Evolutionary conservation across 2,888 invertebrate species (phyloP).

Genomic region (Plebejus anna): DNA sequence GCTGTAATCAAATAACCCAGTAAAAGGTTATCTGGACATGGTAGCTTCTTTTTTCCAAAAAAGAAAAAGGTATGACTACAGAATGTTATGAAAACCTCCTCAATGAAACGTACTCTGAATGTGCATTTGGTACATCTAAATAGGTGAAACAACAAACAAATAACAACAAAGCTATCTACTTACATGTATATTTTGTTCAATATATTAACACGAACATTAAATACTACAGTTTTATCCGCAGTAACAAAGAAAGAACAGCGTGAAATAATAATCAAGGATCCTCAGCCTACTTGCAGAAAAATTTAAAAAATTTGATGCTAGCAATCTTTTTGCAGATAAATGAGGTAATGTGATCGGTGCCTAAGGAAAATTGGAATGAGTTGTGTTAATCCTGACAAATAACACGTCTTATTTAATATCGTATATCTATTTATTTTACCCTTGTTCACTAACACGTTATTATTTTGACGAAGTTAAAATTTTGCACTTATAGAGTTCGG

Average conservation of each 20-base stretch:
- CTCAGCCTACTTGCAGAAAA: neutral
- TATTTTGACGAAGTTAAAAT: neutral
- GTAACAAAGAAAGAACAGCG: neutral
- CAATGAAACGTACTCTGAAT: conserved; percentile 44
- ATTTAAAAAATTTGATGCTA: neutral
- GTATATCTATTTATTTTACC: conserved; percentile 5
- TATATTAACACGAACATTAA: conserved; percentile 24
- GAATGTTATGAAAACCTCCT: conserved; percentile 35
- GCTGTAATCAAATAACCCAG: no score
- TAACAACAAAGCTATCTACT: conserved; percentile 28
- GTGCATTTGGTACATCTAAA: conserved; percentile 32
- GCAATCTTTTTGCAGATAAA: neutral
- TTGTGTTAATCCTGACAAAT: neutral
- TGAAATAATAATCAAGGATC: neutral
- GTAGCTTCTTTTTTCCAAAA: neutral
- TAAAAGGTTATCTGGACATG: no score
- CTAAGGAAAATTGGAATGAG: conserved; percentile 3
- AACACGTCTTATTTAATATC: neutral
- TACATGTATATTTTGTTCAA: conserved; percentile 18
- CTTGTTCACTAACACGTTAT: neutral
- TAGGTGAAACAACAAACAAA: conserved; percentile 27
- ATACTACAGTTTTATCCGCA: conserved; percentile 6
- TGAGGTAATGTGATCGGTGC: neutral
- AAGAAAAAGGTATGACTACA: no score
- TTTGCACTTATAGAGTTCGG: neutral